Percentiles rank a stretch among this genome's conserved stretches.
These are phyloP conservation scores for Odontamblyopus lacepedii DNA, from an alignment of 2,797 vertebrate species.

Conservation along the genomic window DNA sequence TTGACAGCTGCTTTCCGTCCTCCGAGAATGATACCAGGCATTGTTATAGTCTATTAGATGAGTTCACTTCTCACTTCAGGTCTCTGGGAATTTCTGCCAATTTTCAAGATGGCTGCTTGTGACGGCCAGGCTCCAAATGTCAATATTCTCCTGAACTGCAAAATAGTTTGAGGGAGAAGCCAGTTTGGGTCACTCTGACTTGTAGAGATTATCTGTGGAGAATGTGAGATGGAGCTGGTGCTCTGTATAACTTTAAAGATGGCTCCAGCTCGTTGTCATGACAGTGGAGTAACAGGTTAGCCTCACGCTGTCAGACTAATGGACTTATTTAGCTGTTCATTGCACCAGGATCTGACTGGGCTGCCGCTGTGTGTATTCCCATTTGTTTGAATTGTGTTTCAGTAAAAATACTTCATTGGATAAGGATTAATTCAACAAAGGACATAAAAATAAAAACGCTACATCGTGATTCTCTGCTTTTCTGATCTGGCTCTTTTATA, in stretches of 20 bases:
- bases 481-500: no score
- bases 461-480: no score
- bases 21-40: constrained; percentile 8
- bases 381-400: not conserved
- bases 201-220: not conserved
- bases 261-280: not conserved
- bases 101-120: constrained; percentile 5
- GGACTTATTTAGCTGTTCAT: not conserved
- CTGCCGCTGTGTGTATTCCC: not conserved
- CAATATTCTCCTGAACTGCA: constrained; percentile 3
- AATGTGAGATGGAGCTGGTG: not conserved
- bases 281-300: no score
- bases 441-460: no score
- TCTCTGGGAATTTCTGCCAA: constrained; percentile 17
- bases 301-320: not conserved
- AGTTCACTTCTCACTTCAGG: not conserved
- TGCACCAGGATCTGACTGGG: not conserved
- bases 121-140: not conserved
- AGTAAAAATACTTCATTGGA: not conserved
- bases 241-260: not conserved
- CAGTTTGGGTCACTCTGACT: not conserved
- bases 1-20: constrained; percentile 18
- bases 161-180: not conserved
- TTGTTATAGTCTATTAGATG: constrained; percentile 8
- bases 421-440: no score